Conservation (phyloP, 2,797 vertebrate species). For the Typhlichthys subterraneus region DNA sequence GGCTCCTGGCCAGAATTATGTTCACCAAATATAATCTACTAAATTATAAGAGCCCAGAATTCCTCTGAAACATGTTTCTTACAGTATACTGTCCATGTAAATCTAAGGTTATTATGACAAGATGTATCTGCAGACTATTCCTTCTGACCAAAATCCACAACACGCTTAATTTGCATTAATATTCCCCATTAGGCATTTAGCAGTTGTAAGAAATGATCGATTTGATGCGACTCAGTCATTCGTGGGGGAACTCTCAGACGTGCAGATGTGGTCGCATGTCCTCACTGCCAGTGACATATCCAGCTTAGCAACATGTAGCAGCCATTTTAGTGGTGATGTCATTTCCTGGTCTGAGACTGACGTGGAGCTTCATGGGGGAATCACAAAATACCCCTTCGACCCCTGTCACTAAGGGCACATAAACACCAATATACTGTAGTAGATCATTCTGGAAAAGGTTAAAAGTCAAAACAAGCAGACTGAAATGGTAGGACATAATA, state of each 20-base stretch:
- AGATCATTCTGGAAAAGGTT: neutral
- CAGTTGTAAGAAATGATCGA: slow-evolving; percentile 34
- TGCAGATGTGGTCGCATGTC: slow-evolving; percentile 85
- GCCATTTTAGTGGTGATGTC: slow-evolving; percentile 77
- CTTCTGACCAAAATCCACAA: neutral
- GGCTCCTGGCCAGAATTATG: neutral
- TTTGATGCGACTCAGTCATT: slow-evolving; percentile 87
- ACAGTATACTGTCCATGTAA: neutral
- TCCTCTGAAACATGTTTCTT: neutral
- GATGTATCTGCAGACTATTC: neutral
- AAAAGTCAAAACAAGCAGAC: slow-evolving; percentile 6
- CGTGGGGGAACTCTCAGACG: slow-evolving; percentile 83
- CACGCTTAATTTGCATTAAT: too few species aligned
- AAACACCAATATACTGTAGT: slow-evolving; percentile 4
- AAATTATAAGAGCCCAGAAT: neutral
- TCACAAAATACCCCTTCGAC: slow-evolving; percentile 80
- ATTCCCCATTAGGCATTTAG: too few species aligned
- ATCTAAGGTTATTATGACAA: too few species aligned
- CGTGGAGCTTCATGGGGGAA: slow-evolving; percentile 83
- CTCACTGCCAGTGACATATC: slow-evolving; percentile 79
- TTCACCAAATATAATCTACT: neutral
- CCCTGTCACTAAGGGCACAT: slow-evolving; percentile 75
- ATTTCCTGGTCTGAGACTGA: slow-evolving; percentile 78
- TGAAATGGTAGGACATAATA: slow-evolving; percentile 9
- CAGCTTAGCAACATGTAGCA: slow-evolving; percentile 78